These are phyloP conservation scores for Cavia aperea DNA, from an alignment of 2,113 vertebrate genomes.

Conservation along the genomic window DNA sequence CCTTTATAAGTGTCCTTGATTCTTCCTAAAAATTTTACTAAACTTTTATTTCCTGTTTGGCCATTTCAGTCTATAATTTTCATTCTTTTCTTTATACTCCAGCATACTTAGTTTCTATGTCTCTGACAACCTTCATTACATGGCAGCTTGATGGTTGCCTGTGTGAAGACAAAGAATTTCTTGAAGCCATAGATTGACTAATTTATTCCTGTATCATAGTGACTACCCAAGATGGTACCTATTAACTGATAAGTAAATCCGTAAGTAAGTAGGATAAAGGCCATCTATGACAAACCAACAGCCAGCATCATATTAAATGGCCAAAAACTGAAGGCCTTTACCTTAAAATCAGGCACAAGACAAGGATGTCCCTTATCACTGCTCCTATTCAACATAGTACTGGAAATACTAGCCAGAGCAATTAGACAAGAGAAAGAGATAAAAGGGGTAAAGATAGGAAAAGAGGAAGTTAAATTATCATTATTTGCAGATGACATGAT, in stretches of 20 bases:
- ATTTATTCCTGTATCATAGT: neutral
- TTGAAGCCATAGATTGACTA: neutral
- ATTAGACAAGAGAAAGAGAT: too few species aligned
- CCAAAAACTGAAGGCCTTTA: too few species aligned
- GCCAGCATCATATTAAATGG: too few species aligned
- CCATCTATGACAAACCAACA: too few species aligned
- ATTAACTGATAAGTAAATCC: neutral
- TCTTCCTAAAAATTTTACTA: neutral
- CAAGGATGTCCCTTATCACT: too few species aligned
- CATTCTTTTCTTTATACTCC: neutral
- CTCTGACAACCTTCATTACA: neutral
- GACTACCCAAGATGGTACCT: neutral
- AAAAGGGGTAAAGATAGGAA: too few species aligned
- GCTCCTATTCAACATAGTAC: too few species aligned
- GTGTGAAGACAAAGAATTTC: neutral
- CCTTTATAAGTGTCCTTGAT: neutral
- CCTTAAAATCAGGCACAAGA: too few species aligned
- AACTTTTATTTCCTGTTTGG: neutral
- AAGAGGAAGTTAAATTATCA: too few species aligned
- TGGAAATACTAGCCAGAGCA: too few species aligned
- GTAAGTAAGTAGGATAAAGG: neutral
- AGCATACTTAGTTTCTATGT: neutral
- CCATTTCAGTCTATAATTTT: neutral
- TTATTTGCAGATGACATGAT: too few species aligned
- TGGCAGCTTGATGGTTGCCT: neutral